Percentiles rank a stretch among this genome's conserved stretches.
These are phyloP conservation scores for Copidosoma floridanum DNA, from an alignment of 1,140 invertebrate genomes.

Conservation along the genomic window DNA sequence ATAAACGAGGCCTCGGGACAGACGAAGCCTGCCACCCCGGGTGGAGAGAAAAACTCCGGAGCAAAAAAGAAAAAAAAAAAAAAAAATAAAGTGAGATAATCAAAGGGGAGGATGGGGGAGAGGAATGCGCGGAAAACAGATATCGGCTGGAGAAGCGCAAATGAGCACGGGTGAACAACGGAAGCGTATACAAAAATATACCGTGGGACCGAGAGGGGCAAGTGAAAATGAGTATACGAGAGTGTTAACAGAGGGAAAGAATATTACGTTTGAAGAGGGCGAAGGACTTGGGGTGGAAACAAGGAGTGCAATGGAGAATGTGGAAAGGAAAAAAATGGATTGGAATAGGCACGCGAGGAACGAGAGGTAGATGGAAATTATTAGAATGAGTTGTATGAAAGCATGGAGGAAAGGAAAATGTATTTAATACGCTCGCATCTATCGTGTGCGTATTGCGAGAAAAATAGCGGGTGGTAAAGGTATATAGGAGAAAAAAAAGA, in stretches of 20 bases:
- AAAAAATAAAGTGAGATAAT: slow-evolving; percentile 18
- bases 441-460: neutral
- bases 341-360: neutral
- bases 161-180: neutral
- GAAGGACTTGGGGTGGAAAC: neutral
- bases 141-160: slow-evolving; percentile 7
- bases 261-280: too few relatives aligned
- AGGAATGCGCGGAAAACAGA: too few relatives aligned
- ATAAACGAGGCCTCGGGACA: too few relatives aligned
- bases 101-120: slow-evolving; percentile 17
- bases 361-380: neutral
- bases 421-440: neutral
- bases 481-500: too few relatives aligned
- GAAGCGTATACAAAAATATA: neutral
- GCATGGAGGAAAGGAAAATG: neutral
- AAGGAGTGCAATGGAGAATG: slow-evolving; percentile 27
- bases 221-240: neutral
- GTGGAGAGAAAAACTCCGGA: neutral
- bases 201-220: neutral
- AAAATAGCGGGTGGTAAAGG: neutral
- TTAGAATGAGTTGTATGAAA: neutral
- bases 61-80: too few relatives aligned
- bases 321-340: slow-evolving; percentile 4
- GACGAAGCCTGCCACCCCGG: too few relatives aligned
- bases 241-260: slow-evolving; percentile 19